Conservation (phyloP, 92 coral and sea anemone species). For the Muricea muricata region DNA sequence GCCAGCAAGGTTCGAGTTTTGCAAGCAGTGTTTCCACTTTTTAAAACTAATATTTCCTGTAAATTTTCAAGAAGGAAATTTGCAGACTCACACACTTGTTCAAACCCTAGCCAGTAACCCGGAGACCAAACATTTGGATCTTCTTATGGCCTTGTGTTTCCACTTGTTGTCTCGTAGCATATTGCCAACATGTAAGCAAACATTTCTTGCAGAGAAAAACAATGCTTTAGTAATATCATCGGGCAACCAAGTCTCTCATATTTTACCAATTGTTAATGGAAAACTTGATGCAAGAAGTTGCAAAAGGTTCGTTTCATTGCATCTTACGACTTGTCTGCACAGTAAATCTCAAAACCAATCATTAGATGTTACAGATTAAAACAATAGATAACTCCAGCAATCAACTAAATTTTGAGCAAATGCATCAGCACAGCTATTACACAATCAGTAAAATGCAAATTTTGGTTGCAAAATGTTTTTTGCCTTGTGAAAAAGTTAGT, state of each 20-base stretch:
- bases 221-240: constrained; percentile 90
- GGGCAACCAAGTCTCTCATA: constrained; percentile 88
- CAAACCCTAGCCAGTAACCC: background rate
- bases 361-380: background rate
- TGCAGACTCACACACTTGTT: too few species aligned
- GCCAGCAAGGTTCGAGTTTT: too few species aligned
- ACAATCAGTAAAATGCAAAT: too few species aligned
- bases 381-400: too few species aligned
- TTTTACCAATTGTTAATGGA: constrained; percentile 89
- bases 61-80: too few species aligned
- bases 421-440: too few species aligned
- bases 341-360: background rate
- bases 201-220: constrained; percentile 40
- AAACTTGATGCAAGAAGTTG: constrained; percentile 94
- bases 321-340: background rate
- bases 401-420: too few species aligned
- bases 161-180: background rate
- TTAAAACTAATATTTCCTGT: too few species aligned
- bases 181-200: background rate
- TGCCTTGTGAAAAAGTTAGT: too few species aligned
- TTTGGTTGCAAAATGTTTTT: too few species aligned
- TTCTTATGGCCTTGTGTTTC: background rate
- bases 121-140: too few species aligned
- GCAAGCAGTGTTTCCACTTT: too few species aligned
- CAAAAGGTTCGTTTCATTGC: constrained; percentile 70